Conservation (phyloP, 2,797 vertebrate species). For the Anabas testudineus region DNA sequence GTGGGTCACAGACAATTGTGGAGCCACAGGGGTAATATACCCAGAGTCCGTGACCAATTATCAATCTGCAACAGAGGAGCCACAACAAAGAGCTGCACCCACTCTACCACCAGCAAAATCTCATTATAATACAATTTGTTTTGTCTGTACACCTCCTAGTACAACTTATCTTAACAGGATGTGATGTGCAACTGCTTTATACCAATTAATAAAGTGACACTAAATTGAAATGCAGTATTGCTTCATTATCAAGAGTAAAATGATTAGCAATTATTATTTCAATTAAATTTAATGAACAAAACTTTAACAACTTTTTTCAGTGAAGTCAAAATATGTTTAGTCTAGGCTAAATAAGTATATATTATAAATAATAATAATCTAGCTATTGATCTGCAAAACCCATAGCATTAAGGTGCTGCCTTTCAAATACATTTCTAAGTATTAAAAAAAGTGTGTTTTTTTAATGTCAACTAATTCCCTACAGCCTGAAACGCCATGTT, state of each 20-base stretch:
- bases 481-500: constrained; percentile 11
- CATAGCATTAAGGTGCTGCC: neutral
- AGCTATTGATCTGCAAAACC: neutral
- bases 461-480: constrained; percentile 19
- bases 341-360: too few species aligned
- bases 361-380: too few species aligned
- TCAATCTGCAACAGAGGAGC: constrained; percentile 31
- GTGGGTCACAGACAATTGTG: constrained; percentile 29
- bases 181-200: neutral
- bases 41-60: constrained; percentile 48
- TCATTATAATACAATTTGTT: constrained; percentile 55
- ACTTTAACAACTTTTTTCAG: neutral
- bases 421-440: neutral
- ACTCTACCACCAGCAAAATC: constrained; percentile 44
- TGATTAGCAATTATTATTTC: too few species aligned
- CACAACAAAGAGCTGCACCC: constrained; percentile 32
- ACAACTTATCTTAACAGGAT: constrained; percentile 19
- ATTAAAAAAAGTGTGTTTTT: neutral
- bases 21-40: constrained; percentile 50
- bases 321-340: neutral
- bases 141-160: constrained; percentile 18
- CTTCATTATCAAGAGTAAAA: neutral
- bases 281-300: too few species aligned
- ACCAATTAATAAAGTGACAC: neutral
- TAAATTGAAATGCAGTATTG: neutral